Conservation (phyloP, 2,888 invertebrate species). For the Drosophila anomalipes region DNA sequence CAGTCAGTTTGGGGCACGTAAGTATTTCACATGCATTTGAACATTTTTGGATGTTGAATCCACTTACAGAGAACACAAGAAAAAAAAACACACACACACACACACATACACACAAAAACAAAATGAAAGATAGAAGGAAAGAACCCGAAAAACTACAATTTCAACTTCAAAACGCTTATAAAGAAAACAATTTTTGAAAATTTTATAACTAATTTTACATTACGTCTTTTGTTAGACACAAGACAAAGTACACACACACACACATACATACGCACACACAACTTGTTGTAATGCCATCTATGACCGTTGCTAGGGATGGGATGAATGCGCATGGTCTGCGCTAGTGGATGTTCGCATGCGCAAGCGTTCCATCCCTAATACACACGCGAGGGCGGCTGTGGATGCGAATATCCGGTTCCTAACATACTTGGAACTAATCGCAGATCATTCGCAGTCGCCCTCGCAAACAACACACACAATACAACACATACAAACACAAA, state of each 20-base stretch:
- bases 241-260: slow-evolving; percentile 37
- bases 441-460: slow-evolving; percentile 29
- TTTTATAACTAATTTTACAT: slow-evolving; percentile 76
- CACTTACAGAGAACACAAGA: slow-evolving; percentile 38
- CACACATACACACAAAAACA: slow-evolving; percentile 16
- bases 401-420: slow-evolving; percentile 61
- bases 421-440: slow-evolving; percentile 12
- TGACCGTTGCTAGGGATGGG: slow-evolving; percentile 49
- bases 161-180: slow-evolving; percentile 81
- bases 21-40: slow-evolving; percentile 77
- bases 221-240: slow-evolving; percentile 65
- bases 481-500: slow-evolving; percentile 12
- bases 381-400: slow-evolving; percentile 38
- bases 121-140: slow-evolving; percentile 20
- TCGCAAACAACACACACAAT: slow-evolving; percentile 24
- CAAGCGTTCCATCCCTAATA: slow-evolving; percentile 57
- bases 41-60: slow-evolving; percentile 61
- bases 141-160: slow-evolving; percentile 74
- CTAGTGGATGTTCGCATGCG: slow-evolving; percentile 56
- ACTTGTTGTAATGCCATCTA: slow-evolving; percentile 24
- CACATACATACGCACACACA: not conserved
- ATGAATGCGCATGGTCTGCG: slow-evolving; percentile 48
- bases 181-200: slow-evolving; percentile 75
- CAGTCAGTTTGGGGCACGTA: slow-evolving; percentile 43
- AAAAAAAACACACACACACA: slow-evolving; percentile 15